Evolutionary conservation across 1,140 invertebrate species (phyloP), one percentile per base, ranked within the genome.

Genomic region (Neodiprion pinetum): DNA sequence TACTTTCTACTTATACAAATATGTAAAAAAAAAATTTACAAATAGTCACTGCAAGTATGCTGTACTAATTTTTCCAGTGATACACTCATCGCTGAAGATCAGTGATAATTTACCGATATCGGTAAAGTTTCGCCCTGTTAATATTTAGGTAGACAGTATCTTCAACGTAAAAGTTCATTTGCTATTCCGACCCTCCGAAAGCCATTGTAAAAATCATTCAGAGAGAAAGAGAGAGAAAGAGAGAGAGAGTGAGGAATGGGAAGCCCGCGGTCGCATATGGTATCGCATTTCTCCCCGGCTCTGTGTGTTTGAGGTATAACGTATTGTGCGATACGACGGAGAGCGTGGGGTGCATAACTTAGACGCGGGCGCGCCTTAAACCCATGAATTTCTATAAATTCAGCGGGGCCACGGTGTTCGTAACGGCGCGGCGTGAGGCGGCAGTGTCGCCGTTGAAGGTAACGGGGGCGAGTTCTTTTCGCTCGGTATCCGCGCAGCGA

Each of bases 271-370:
- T 80, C n/a, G 53, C 53, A 61, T 61, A 61, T 61, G 53, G 53
- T 61, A 61, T 61, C 53, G 53, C 53, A 17, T 61, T 14, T 61
- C 53, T 61, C 53, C n/a, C n/a, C 53, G 53, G 53, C 11, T 61
- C n/a, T 7, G 53, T 61, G 53, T 61, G 53, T 61, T 61, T 61
- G 53, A 12, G n/a, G 53, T 61, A 61, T 61, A 61, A 61, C 53
- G 53, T 61, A 80, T 77, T 77, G 73, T 82, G 80, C 73, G 78
- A 72, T 14, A 17, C 79, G 76, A 75, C 77, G 78, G 28, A 71
- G n/a, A 28, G 77, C 79, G 77, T 80, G 74, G 82, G 83, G 80
- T 86, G 83, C 85, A 86, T 86, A 87, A 86, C 83, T 86, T 85
- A 82, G 81, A 81, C 82, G 12, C 61, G 12, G 61, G 17, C 4